These are phyloP conservation scores for Crotalus viridis DNA, from an alignment of 2,113 vertebrate species.

Conservation along the genomic window DNA sequence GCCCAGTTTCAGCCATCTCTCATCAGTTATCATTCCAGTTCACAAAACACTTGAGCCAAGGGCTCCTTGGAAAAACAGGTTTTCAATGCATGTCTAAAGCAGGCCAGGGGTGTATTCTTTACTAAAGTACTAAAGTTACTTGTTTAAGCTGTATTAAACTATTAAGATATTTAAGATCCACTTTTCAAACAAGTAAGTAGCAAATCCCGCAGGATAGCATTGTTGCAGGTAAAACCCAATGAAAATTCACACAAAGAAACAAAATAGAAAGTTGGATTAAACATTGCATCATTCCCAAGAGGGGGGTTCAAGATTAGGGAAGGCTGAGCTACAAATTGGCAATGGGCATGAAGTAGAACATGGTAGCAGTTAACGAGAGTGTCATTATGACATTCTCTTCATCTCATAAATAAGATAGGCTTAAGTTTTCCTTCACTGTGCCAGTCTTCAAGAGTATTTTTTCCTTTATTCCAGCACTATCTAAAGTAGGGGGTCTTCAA, in stretches of 20 bases:
- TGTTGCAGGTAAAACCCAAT: not conserved
- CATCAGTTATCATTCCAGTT: not conserved
- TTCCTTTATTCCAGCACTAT: not conserved
- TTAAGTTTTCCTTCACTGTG: not conserved
- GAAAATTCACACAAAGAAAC: not conserved
- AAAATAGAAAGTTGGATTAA: not conserved
- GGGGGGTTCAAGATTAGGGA: not conserved
- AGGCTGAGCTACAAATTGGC: not conserved
- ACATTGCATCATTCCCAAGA: not conserved
- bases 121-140: not conserved
- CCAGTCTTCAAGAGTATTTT: not conserved
- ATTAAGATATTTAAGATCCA: not conserved
- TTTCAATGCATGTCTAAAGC: not conserved
- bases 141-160: not conserved
- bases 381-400: not conserved
- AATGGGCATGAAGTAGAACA: not conserved
- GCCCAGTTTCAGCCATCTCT: not conserved
- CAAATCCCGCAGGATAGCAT: not conserved
- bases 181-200: not conserved
- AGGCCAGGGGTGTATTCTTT: not conserved
- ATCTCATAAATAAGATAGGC: not conserved
- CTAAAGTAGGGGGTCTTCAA: not conserved
- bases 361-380: not conserved
- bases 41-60: not conserved
- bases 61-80: not conserved